phyloP scores from a whole-genome alignment of 2,113 vertebrate genomes.

The Urocynchramus pylzowi region DNA sequence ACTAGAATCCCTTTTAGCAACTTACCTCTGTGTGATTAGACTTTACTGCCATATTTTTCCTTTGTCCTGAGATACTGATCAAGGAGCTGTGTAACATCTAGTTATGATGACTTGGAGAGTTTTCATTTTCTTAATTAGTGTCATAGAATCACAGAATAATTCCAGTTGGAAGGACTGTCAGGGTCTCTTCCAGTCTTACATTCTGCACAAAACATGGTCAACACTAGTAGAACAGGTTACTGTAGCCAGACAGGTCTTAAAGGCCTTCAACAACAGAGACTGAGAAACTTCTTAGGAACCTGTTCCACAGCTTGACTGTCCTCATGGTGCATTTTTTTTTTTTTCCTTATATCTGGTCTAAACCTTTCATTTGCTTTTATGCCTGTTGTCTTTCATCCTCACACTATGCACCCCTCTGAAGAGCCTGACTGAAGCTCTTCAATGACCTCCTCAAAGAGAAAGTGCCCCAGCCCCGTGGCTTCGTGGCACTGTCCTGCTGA shows the following conservation, averaged over 20 bases:
- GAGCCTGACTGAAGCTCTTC: neutral
- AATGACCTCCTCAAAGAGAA: neutral
- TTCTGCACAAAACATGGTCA: neutral
- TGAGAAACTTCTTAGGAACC: neutral
- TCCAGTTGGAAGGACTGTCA: neutral
- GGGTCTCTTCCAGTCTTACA: neutral
- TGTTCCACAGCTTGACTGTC: neutral
- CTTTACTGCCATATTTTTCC: neutral
- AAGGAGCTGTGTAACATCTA: neutral
- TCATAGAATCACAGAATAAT: neutral
- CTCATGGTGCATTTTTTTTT: neutral
- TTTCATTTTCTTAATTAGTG: neutral
- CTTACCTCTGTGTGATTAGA: neutral
- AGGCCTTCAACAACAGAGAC: neutral
- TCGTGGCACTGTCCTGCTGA: neutral
- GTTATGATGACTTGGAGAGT: neutral
- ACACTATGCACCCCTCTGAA: neutral
- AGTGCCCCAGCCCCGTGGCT: neutral
- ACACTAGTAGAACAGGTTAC: neutral
- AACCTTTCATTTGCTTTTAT: neutral
- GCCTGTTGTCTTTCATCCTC: neutral
- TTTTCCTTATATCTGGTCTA: neutral
- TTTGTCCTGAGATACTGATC: no score
- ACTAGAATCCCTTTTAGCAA: neutral
- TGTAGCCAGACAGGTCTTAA: neutral